Percentiles rank a stretch among this genome's conserved stretches.
Conservation (phyloP, 2,888 invertebrate species). For the Drosophila neotestacea region DNA sequence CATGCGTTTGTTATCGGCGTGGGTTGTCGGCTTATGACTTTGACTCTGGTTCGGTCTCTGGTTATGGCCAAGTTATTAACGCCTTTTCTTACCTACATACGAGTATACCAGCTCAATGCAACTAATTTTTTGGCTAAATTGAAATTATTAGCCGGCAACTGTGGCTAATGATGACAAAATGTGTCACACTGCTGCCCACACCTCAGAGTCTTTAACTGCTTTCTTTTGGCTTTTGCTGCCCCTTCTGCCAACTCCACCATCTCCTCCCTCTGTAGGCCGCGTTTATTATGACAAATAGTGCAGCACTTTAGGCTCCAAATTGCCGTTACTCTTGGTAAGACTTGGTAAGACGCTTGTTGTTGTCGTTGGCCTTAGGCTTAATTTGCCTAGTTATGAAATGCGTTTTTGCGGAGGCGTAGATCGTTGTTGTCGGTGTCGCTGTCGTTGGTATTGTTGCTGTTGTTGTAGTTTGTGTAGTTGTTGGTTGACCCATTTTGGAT, state of each 20-base stretch:
- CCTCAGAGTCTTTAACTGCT: constrained; percentile 42
- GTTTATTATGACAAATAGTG: constrained; percentile 82
- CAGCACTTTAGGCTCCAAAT: constrained; percentile 70
- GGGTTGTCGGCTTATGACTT: constrained; percentile 66
- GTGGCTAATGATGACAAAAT: constrained; percentile 83
- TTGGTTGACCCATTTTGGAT: constrained; percentile 70
- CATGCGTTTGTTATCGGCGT: constrained; percentile 50
- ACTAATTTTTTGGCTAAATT: constrained; percentile 75
- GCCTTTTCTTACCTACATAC: constrained; percentile 45
- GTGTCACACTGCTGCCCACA: constrained; percentile 80
- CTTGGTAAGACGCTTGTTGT: constrained; percentile 62
- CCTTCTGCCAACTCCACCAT: not conserved
- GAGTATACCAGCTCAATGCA: constrained; percentile 37
- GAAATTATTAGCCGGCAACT: constrained; percentile 80
- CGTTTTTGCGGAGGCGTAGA: constrained; percentile 67
- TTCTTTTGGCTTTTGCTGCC: constrained; percentile 53
- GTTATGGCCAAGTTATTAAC: constrained; percentile 64
- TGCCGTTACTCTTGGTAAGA: constrained; percentile 67
- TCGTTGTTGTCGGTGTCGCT: constrained; percentile 6
- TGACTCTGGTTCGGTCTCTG: constrained; percentile 36
- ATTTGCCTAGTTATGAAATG: constrained; percentile 78
- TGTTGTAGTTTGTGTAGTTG: constrained; percentile 37
- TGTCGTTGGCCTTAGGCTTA: constrained; percentile 71
- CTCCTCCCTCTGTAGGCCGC: constrained; percentile 27
- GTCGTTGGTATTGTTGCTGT: constrained; percentile 18